Percentiles rank a stretch among this genome's conserved stretches.
phyloP scores from a whole-genome alignment of 37 sponge, comb jelly and placozoan genomes.

The Beroe forskalii region DNA sequence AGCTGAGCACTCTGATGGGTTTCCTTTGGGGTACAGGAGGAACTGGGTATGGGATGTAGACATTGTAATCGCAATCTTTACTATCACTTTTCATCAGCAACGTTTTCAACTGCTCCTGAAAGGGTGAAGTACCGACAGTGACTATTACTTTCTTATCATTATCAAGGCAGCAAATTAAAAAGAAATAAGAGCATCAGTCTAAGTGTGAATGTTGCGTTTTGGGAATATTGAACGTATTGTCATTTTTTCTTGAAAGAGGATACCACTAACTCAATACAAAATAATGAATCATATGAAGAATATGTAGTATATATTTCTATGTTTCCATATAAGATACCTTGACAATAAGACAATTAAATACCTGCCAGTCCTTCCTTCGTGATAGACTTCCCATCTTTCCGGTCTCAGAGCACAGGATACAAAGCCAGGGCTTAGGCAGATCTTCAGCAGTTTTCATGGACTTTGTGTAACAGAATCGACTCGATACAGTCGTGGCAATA shows the following conservation, averaged over 20 bases:
- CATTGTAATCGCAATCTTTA: not conserved
- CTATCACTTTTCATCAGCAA: not conserved
- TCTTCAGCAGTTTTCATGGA: not conserved
- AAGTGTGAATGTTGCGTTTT: too few relatives aligned
- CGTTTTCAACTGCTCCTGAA: not conserved
- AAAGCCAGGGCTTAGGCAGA: constrained; percentile 15
- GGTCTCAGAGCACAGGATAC: not conserved
- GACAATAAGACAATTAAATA: too few relatives aligned
- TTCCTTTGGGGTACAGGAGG: constrained; percentile 61
- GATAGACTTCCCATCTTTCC: not conserved
- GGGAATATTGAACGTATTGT: too few relatives aligned
- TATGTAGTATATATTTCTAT: too few relatives aligned
- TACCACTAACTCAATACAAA: too few relatives aligned
- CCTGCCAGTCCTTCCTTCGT: constrained; percentile 5
- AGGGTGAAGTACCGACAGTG: too few relatives aligned
- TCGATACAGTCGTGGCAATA: not conserved
- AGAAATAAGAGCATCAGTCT: too few relatives aligned
- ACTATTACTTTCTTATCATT: too few relatives aligned
- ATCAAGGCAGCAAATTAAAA: too few relatives aligned
- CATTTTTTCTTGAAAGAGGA: too few relatives aligned
- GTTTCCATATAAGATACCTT: too few relatives aligned
- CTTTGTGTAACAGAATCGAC: not conserved
- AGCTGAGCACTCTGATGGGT: constrained; percentile 81
- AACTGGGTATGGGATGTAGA: not conserved
- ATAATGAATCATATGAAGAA: too few relatives aligned